phyloP scores from a whole-genome alignment of 2,888 invertebrate genomes.

The Sminthurinus aureus region DNA sequence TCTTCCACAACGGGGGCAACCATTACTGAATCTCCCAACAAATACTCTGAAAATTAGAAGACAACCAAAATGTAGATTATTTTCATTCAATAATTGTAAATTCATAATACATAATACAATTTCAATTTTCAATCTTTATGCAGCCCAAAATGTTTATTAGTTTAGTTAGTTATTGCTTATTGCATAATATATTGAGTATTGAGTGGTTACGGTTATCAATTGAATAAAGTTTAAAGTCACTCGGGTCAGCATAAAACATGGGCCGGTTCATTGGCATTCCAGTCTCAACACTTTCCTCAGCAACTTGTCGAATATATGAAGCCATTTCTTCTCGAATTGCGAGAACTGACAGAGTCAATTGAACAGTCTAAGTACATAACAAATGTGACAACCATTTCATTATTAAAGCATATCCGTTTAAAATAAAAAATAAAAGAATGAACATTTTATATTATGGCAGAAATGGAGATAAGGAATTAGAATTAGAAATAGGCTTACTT shows the following conservation, averaged over 20 bases:
- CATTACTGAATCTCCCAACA: constrained; percentile 78
- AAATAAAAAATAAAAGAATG: not conserved
- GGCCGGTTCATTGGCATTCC: constrained; percentile 81
- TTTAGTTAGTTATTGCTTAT: no score
- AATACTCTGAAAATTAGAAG: constrained; percentile 70
- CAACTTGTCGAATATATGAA: constrained; percentile 67
- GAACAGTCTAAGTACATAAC: constrained; percentile 34
- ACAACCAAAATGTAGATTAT: no score
- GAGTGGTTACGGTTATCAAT: constrained; percentile 63
- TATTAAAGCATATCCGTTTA: not conserved
- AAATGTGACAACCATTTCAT: not conserved
- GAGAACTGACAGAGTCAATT: constrained; percentile 41
- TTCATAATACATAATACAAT: no score
- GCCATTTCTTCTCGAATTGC: constrained; percentile 38
- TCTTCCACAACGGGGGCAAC: constrained; percentile 79
- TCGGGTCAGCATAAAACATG: constrained; percentile 84
- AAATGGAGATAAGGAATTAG: not conserved
- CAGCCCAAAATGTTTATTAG: no score
- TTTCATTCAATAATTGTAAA: no score
- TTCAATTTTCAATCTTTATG: no score
- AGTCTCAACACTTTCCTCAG: constrained; percentile 67
- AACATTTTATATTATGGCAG: not conserved
- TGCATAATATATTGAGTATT: no score
- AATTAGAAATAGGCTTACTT: constrained; percentile 61
- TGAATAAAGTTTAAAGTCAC: constrained; percentile 68